Base-by-base conservation (phyloP, 2,113 vertebrate genomes). In the Hydropotes inermis region DNA sequence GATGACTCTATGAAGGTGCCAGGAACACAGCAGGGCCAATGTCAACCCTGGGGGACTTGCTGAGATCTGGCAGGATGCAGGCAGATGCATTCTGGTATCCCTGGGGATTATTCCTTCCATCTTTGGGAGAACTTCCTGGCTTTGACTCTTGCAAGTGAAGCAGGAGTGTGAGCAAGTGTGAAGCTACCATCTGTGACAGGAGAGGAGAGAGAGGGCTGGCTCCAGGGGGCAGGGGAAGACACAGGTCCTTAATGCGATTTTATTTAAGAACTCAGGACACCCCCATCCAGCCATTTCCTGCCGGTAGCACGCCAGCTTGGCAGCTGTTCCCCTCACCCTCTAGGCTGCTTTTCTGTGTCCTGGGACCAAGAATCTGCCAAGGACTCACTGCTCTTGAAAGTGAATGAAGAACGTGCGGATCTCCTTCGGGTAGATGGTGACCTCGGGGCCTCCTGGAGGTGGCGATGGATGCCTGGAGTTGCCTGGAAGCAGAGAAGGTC, bases 381-480 rank as follows among this genome's bases (percentile, higher is more conserved):
- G 12, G 6, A 27, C 78, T 97, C 90, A 97, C 45, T 6, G 55
- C n/a, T 64, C n/a, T 16, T 4, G 50, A 7, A 98, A 97, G 55
- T 95, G 16, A 47, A 95, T 1, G 67, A 98, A 97, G 95, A 97
- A 98, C 0, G 96, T 98, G 54, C 94, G 91, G 94, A 98, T 97
- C 57, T 98, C 96, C 61, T 97, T 96, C 2, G 96, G 96, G 84
- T 92, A 4, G 33, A 98, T 1, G 5, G 96, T 97, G 78, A 97
- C 1, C 1, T 8, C 28, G 30, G 47, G 1, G 54, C 39, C 13
- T 67, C 12, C 12, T 0, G 2, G 2, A 1, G 47, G 28, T 17
- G 33, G 17, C 5, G 30, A 23, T 13, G 7, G 64, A 4, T n/a
- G 25, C 33, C 45, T 2, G 33, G 52, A 27, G 36, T 0, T 0